Evolutionary conservation across 2,888 invertebrate species (phyloP).

Genomic region (Apocheima hispidaria): DNA sequence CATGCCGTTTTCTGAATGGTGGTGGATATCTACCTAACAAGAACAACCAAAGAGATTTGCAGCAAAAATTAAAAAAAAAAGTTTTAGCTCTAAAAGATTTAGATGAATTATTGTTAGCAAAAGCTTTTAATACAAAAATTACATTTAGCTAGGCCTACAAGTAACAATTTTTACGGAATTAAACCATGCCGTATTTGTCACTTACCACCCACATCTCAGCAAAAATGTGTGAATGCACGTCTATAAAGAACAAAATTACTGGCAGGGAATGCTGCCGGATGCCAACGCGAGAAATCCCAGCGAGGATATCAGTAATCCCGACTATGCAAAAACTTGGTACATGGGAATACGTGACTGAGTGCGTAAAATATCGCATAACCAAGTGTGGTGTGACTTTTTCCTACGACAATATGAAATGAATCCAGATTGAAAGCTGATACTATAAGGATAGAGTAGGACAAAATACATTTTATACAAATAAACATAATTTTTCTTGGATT

Average conservation of each 20-base stretch:
- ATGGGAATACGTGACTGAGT: slow-evolving; percentile 24
- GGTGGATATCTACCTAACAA: too few species aligned
- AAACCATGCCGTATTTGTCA: neutral
- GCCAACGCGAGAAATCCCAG: slow-evolving; percentile 11
- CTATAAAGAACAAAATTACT: slow-evolving; percentile 12
- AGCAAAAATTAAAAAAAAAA: too few species aligned
- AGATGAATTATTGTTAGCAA: too few species aligned
- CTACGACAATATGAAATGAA: neutral
- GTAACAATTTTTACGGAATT: neutral
- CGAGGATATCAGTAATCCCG: slow-evolving; percentile 13
- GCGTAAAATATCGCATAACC: slow-evolving; percentile 22
- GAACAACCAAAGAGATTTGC: too few species aligned
- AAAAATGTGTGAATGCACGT: slow-evolving; percentile 12
- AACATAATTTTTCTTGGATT: too few species aligned
- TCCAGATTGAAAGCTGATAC: neutral
- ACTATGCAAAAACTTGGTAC: slow-evolving; percentile 13
- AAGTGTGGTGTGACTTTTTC: slow-evolving; percentile 11
- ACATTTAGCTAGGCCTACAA: neutral
- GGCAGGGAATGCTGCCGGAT: slow-evolving; percentile 9
- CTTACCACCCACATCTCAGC: neutral
- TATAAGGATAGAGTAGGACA: neutral
- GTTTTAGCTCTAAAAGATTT: too few species aligned
- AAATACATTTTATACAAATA: neutral
- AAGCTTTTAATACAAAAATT: too few species aligned
- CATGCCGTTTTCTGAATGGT: neutral